phyloP scores from a whole-genome alignment of 1,140 invertebrate genomes.

The Mercenaria mercenaria region DNA sequence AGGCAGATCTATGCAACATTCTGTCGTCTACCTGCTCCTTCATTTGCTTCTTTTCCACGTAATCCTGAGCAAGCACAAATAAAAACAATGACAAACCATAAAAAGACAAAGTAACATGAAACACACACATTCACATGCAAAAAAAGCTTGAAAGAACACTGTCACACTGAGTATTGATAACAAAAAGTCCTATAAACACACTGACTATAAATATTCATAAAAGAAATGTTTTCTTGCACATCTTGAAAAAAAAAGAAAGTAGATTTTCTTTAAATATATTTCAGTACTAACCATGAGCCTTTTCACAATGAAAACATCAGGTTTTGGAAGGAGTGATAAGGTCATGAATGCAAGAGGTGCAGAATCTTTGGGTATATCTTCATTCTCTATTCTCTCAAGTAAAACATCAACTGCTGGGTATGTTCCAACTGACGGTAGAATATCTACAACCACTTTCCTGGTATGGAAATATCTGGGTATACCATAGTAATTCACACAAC shows the following conservation, averaged over 20 bases:
- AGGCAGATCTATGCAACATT: constrained; percentile 15
- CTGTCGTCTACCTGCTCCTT: neutral
- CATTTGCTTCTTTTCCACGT: neutral
- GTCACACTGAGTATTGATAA: no score
- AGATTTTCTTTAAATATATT: no score
- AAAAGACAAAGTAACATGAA: no score
- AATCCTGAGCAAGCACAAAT: constrained; percentile 44
- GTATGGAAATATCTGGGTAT: neutral
- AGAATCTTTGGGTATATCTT: neutral
- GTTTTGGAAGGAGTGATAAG: constrained; percentile 20
- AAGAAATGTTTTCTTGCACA: no score
- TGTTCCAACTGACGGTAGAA: constrained; percentile 31
- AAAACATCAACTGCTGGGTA: constrained; percentile 27
- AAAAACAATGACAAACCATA: no score
- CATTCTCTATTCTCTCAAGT: constrained; percentile 22
- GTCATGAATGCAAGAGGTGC: neutral
- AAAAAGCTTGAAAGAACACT: no score
- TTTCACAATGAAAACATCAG: constrained; percentile 42
- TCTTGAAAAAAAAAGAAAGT: no score
- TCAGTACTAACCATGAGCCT: constrained; percentile 41
- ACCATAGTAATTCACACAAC: no score
- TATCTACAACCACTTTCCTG: constrained; percentile 38
- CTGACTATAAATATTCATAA: no score
- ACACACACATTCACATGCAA: no score
- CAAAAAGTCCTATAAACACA: no score